Evolutionary conservation across 2,113 vertebrate species (phyloP).

Genomic region (Prinia subflava): DNA sequence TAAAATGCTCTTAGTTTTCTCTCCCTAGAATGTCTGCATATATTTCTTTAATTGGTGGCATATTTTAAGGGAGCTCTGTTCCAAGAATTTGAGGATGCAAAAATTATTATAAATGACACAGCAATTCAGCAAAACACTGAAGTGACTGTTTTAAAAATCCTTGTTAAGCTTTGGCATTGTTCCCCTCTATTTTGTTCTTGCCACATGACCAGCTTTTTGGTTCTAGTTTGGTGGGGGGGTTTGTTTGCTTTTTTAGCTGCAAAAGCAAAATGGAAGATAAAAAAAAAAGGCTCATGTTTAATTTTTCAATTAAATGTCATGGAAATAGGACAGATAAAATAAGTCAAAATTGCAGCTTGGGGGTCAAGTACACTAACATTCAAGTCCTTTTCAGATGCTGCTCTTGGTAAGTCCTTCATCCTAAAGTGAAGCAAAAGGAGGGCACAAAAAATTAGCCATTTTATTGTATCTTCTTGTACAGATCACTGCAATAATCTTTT

Average conservation of each 20-base stretch:
- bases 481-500: background rate
- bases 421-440: background rate
- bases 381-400: background rate
- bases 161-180: slow-evolving; percentile 66
- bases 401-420: background rate
- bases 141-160: slow-evolving; percentile 63
- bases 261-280: background rate
- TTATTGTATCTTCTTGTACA: background rate
- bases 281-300: background rate
- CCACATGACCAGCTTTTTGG: slow-evolving; percentile 54
- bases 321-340: background rate
- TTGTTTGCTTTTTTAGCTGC: slow-evolving; percentile 23
- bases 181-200: slow-evolving; percentile 16
- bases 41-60: slow-evolving; percentile 20
- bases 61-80: background rate
- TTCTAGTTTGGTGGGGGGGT: slow-evolving; percentile 13
- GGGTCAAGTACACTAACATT: background rate
- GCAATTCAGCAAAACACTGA: slow-evolving; percentile 58
- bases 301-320: slow-evolving; percentile 4
- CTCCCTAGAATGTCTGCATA: background rate
- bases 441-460: background rate
- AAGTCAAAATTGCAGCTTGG: background rate
- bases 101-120: slow-evolving; percentile 48
- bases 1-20: slow-evolving; percentile 14
- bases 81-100: background rate